Evolutionary conservation across 1,140 invertebrate species (phyloP).

Genomic region (Doryteuthis pealeii): DNA sequence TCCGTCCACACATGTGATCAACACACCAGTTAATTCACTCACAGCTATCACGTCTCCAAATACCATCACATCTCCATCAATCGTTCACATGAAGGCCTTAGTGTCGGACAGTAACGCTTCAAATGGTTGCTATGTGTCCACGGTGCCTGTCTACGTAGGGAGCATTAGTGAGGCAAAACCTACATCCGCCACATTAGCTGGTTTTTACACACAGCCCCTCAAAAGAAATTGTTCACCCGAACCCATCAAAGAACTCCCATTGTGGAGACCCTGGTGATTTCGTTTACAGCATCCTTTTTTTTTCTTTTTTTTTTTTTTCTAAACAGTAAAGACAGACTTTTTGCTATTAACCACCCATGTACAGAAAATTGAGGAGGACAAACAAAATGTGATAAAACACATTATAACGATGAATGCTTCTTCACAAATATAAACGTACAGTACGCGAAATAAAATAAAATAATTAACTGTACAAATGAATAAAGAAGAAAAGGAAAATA

Average conservation of each 20-base stretch:
- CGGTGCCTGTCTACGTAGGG: background rate
- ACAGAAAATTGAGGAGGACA: too few species aligned
- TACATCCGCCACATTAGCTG: background rate
- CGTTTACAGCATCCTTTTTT: too few species aligned
- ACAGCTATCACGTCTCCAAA: background rate
- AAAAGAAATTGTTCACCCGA: background rate
- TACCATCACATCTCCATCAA: background rate
- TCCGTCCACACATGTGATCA: background rate
- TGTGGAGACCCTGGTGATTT: conserved; percentile 5
- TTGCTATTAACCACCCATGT: too few species aligned
- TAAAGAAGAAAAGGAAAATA: too few species aligned
- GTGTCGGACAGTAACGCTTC: background rate
- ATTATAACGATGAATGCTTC: too few species aligned
- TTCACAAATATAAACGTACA: too few species aligned
- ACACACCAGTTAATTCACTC: background rate
- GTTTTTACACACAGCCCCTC: background rate
- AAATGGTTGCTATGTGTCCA: background rate
- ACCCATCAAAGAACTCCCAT: background rate
- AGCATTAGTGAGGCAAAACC: background rate
- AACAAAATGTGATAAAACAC: too few species aligned
- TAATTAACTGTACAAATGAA: too few species aligned
- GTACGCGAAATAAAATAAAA: too few species aligned
- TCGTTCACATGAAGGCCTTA: background rate
- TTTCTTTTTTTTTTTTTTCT: too few species aligned
- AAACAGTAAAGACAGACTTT: too few species aligned